Base-by-base conservation (phyloP, 2,888 invertebrate genomes). In the Callimorpha dominula region DNA sequence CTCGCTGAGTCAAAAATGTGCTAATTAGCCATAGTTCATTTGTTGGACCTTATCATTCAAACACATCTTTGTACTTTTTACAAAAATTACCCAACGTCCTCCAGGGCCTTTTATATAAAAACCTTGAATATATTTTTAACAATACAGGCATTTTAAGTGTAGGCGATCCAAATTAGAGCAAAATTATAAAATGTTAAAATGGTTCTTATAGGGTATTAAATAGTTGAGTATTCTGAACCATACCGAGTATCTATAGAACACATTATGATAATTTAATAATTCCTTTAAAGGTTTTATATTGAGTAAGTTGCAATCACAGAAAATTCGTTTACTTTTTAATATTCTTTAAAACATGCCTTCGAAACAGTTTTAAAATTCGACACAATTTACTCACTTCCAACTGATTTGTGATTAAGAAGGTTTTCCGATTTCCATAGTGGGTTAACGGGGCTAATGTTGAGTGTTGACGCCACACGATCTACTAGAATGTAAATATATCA, bases 371-470 rank as follows among this genome's bases (percentile, higher is more conserved):
- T 46, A 46, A 46, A 46, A 3, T 46, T 46, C 49, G 65, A 70
- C 57, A 78, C 67, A 70, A 74, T 67, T 66, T 71, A 74, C 77
- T 77, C 72, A 71, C 68, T 75, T 75, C 75, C 71, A 71, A 69
- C 62, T 65, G 57, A 82, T 80, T 80, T 74, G 72, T 75, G 75
- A 65, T 68, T 71, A 50, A 74, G 42, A 78, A 80, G 80, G 81
- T 81, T 85, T 76, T 75, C 73, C 73, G 76, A 81, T 73, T 70
- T 81, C 83, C 85, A 81, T 85, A 88, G 83, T 79, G 66, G 81
- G 84, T 78, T 72, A 89, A 87, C 81, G 81, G 83, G 87, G 86
- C 82, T 88, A 84, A 83, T 79, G 81, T 85, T 82, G 82, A 84
- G 82, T 79, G 81, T 85, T 82, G 84, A 84, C 84, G 83, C 84